Conservation (phyloP, 2,888 invertebrate genomes). For the Synergus itoensis region DNA sequence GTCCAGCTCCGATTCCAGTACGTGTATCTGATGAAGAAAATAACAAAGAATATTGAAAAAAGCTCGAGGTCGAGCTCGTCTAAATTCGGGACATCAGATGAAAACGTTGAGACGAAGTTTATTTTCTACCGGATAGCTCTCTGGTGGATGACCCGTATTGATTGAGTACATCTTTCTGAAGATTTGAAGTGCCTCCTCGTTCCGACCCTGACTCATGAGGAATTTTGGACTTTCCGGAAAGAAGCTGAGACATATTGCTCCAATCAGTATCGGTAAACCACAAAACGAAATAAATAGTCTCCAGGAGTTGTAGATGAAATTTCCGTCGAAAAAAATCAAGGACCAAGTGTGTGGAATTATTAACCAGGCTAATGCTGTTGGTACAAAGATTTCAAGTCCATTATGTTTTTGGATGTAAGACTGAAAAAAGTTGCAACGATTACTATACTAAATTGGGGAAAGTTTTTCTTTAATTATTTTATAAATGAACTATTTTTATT, state of each 20-base stretch:
- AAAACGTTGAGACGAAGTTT: constrained; percentile 14
- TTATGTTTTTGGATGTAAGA: not conserved
- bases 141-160: constrained; percentile 83
- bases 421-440: constrained; percentile 4
- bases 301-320: constrained; percentile 78
- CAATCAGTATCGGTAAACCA: constrained; percentile 84
- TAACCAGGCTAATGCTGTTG: constrained; percentile 84
- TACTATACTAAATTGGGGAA: not conserved
- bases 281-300: constrained; percentile 76
- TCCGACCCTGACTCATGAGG: constrained; percentile 84
- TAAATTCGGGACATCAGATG: constrained; percentile 1
- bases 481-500: no score
- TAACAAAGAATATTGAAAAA: constrained; percentile 9
- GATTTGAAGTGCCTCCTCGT: constrained; percentile 83
- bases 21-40: constrained; percentile 45
- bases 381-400: constrained; percentile 15
- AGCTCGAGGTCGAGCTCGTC: constrained; percentile 9
- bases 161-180: constrained; percentile 83
- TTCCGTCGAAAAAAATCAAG: constrained; percentile 47
- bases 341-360: constrained; percentile 81
- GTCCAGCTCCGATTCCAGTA: constrained; percentile 45
- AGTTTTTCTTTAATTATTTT: not conserved
- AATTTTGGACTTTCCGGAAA: constrained; percentile 91
- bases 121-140: constrained; percentile 82
- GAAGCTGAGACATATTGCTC: constrained; percentile 81